Percentiles rank a stretch among this genome's conserved stretches.
Conservation (phyloP, 1,140 invertebrate genomes). For the Euschistus heros region DNA sequence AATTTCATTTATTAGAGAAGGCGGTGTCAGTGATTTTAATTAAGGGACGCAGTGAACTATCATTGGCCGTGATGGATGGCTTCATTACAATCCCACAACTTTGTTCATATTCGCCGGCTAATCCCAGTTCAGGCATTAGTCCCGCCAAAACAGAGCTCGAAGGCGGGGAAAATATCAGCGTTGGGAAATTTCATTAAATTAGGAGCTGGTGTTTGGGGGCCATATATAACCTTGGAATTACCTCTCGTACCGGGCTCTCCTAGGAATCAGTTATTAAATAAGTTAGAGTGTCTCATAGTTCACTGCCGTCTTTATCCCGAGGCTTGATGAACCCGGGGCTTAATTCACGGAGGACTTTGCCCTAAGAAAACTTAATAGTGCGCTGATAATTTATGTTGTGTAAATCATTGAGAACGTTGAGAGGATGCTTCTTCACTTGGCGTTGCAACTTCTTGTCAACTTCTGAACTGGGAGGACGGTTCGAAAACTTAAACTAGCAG, state of each 20-base stretch:
- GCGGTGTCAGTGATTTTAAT: background rate
- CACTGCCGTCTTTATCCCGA: background rate
- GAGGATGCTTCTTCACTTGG: too few species aligned
- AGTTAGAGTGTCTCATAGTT: conserved; percentile 13
- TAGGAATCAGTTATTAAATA: conserved; percentile 15
- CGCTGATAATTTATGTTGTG: too few species aligned
- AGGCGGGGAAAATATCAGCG: conserved; percentile 4
- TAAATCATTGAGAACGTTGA: too few species aligned
- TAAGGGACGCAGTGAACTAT: background rate
- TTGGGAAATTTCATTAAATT: conserved; percentile 12
- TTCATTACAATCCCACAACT: conserved; percentile 17
- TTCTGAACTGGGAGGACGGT: too few species aligned
- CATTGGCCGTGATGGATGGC: conserved; percentile 2
- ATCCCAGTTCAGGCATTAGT: conserved; percentile 2
- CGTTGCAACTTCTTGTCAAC: too few species aligned
- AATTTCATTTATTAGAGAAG: background rate
- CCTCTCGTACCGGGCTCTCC: background rate
- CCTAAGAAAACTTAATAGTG: too few species aligned
- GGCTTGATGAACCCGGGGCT: too few species aligned
- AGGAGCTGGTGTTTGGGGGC: background rate
- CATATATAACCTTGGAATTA: conserved; percentile 10
- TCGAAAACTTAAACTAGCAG: too few species aligned
- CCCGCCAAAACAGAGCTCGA: background rate
- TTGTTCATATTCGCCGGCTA: conserved; percentile 8
- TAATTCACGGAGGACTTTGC: too few species aligned